Percentiles rank a stretch among this genome's conserved stretches.
These are phyloP conservation scores for Girardinichthys multiradiatus DNA, from an alignment of 2,113 vertebrate genomes.

Conservation along the genomic window DNA sequence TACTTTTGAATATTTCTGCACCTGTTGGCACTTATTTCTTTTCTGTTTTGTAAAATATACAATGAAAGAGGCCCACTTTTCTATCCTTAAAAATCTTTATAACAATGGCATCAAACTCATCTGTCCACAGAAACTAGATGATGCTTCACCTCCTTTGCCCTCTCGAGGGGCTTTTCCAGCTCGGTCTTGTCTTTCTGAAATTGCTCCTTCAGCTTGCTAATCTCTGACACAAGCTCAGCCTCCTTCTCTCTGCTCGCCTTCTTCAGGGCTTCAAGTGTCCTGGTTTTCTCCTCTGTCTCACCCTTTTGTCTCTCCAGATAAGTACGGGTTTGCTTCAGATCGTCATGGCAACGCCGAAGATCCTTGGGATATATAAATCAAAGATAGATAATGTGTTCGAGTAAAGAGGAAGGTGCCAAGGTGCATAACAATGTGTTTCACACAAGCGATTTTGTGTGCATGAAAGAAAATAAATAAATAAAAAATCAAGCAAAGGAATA, in stretches of 20 bases:
- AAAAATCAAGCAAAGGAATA: neutral
- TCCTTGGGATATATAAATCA: constrained; percentile 76
- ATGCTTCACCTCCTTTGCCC: constrained; percentile 62
- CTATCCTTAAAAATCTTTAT: no score
- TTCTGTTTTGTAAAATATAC: neutral
- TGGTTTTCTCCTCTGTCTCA: constrained; percentile 70
- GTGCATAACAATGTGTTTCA: constrained; percentile 5
- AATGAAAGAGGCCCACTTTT: neutral
- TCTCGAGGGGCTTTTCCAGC: constrained; percentile 71
- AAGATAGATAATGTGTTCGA: constrained; percentile 36
- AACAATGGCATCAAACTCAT: neutral
- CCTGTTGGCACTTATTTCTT: neutral
- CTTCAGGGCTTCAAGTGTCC: constrained; percentile 79
- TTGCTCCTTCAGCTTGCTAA: constrained; percentile 76
- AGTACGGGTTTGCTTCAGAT: constrained; percentile 67
- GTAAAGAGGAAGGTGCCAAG: constrained; percentile 23
- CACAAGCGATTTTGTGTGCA: neutral
- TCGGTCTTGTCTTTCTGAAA: constrained; percentile 73
- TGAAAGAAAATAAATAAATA: constrained; percentile 5
- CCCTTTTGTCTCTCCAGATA: constrained; percentile 77
- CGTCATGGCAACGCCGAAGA: constrained; percentile 73
- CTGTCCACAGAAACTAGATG: neutral
- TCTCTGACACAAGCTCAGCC: constrained; percentile 70
- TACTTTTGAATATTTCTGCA: neutral
- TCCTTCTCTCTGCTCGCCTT: constrained; percentile 77